Evolutionary conservation across 2,113 vertebrate genomes (phyloP).

Genomic region (Zapornia atra): DNA sequence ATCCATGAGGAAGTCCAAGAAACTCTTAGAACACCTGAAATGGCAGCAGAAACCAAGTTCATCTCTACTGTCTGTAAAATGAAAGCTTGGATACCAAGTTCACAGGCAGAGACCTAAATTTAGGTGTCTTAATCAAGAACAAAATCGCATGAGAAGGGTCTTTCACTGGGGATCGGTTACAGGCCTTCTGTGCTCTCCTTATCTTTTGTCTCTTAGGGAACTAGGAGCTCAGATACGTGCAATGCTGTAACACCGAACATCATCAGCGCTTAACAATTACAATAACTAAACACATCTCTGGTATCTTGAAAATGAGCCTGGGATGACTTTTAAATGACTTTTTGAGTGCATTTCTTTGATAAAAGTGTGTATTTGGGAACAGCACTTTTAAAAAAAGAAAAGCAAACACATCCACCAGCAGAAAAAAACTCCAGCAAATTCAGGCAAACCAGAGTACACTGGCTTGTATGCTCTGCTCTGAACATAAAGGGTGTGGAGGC

Average conservation of each 20-base stretch:
- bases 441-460: neutral
- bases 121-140: too few relatives aligned
- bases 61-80: neutral
- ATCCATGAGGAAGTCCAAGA: neutral
- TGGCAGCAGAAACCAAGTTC: neutral
- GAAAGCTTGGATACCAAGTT: neutral
- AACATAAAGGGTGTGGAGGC: neutral
- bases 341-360: neutral
- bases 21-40: neutral
- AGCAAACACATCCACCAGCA: neutral
- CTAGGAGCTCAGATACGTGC: neutral
- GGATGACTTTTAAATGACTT: constrained; percentile 32
- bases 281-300: neutral
- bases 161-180: neutral
- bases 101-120: neutral
- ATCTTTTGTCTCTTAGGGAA: neutral
- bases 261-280: neutral
- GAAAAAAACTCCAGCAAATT: neutral
- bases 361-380: neutral
- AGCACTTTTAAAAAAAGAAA: neutral
- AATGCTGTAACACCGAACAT: neutral
- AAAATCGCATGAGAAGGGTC: neutral
- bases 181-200: neutral
- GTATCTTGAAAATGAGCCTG: constrained; percentile 7
- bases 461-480: neutral